Base-by-base conservation (phyloP, 2,797 vertebrate species). In the Ispidina lecontei region DNA sequence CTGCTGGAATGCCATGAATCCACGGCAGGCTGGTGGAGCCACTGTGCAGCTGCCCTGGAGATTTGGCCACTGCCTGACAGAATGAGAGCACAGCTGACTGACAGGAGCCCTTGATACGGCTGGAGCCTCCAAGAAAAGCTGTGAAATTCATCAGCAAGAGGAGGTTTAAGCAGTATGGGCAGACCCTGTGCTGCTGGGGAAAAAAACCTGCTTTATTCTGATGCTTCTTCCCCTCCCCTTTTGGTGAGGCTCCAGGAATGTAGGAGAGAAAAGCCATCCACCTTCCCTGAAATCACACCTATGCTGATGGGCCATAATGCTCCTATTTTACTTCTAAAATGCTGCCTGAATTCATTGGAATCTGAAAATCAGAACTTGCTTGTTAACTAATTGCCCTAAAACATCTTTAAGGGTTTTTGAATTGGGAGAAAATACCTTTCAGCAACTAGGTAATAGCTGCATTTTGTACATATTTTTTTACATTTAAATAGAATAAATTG, bases 331-430 rank as follows among this genome's bases (percentile, higher is more conserved):
- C n/a, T 44, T 56, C 25, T 26, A 12, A 92, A 93, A 68, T 3
- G 16, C 65, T 83, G 20, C 70, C 82, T 87, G 46, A 13, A 8
- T 49, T 74, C 84, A 65, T 3, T 14, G 62, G 68, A 85, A 76
- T 17, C 58, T 79, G 37, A 77, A 89, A 95, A 91, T 91, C 87
- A 75, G 64, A 65, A 46, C 73, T 87, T 74, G 31, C 58, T 95
- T 89, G 82, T 93, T 90, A 84, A 87, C 71, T 84, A 94, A 93
- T 92, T 80, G 84, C 31, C 72, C 51, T 65, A 64, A 89, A 92
- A 77, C 0, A 0, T 47, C 72, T 77, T 74, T 18, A 68, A 93
- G 62, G 2, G 62, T 3, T 77, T 84, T 80, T 88, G 76, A 83
- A 89, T 16, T 68, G 49, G 46, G 39, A 80, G 51, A 85, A 95